These are phyloP conservation scores for Drepana falcataria DNA, from an alignment of 2,888 invertebrate species.

Conservation along the genomic window DNA sequence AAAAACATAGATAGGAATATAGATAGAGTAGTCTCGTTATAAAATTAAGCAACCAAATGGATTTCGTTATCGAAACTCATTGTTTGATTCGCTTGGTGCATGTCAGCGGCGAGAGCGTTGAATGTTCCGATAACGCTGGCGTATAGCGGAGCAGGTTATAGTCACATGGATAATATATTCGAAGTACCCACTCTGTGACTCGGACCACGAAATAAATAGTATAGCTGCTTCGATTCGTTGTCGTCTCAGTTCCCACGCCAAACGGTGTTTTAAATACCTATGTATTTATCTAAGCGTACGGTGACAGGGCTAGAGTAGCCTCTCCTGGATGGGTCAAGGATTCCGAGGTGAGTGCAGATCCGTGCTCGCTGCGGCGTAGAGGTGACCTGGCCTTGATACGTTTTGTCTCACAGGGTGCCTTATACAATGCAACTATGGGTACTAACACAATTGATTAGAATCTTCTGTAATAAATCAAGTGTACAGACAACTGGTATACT, in stretches of 20 bases:
- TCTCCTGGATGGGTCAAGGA: slow-evolving; percentile 79
- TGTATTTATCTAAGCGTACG: slow-evolving; percentile 53
- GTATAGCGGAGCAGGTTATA: slow-evolving; percentile 34
- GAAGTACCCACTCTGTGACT: slow-evolving; percentile 25
- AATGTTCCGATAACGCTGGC: slow-evolving; percentile 9
- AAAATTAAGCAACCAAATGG: slow-evolving; percentile 71
- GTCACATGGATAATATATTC: too few relatives aligned
- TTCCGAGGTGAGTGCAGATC: slow-evolving; percentile 69
- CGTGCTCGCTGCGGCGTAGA: slow-evolving; percentile 43
- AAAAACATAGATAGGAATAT: slow-evolving; percentile 66
- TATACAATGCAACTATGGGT: slow-evolving; percentile 43
- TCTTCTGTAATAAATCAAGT: slow-evolving; percentile 10
- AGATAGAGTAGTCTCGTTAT: slow-evolving; percentile 59
- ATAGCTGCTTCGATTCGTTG: slow-evolving; percentile 20
- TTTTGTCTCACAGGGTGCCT: slow-evolving; percentile 58
- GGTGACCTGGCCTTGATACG: slow-evolving; percentile 64
- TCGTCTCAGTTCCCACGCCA: slow-evolving; percentile 74
- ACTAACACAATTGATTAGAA: slow-evolving; percentile 15
- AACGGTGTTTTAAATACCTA: slow-evolving; percentile 77
- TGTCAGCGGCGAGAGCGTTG: slow-evolving; percentile 16
- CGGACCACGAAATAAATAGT: slow-evolving; percentile 15
- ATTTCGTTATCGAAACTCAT: slow-evolving; percentile 65
- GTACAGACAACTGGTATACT: neutral
- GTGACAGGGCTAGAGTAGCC: slow-evolving; percentile 74
- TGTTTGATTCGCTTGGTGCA: slow-evolving; percentile 61